Conservation (phyloP, 2,113 vertebrate species). For the Rhinogobius similis region DNA sequence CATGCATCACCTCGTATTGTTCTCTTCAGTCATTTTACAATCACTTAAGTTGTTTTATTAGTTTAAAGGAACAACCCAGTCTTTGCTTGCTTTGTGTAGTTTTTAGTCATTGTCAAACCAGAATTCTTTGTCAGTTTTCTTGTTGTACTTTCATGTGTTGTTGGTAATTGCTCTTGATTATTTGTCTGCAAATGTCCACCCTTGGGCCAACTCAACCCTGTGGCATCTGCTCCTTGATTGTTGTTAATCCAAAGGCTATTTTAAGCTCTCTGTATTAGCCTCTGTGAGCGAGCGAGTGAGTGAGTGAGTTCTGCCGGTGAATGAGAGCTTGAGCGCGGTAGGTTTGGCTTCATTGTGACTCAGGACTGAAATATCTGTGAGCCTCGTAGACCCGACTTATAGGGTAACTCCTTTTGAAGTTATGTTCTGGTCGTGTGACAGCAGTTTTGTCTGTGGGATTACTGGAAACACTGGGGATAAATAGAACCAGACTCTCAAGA, state of each 20-base stretch:
- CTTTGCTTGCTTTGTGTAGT: neutral
- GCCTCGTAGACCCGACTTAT: slow-evolving; percentile 27
- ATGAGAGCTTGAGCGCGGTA: slow-evolving; percentile 31
- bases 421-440: slow-evolving; percentile 15
- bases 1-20: slow-evolving; percentile 42
- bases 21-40: slow-evolving; percentile 16
- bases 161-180: slow-evolving; percentile 51
- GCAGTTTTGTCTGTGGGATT: slow-evolving; percentile 16
- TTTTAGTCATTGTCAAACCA: neutral
- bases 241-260: slow-evolving; percentile 72
- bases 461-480: slow-evolving; percentile 21
- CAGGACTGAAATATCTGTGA: slow-evolving; percentile 46
- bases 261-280: slow-evolving; percentile 60
- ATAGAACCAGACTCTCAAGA: neutral
- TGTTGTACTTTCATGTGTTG: neutral
- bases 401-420: slow-evolving; percentile 45
- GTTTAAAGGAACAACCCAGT: neutral
- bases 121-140: neutral
- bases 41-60: neutral
- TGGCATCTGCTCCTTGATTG: slow-evolving; percentile 67
- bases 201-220: slow-evolving; percentile 29
- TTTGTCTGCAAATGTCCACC: slow-evolving; percentile 53
- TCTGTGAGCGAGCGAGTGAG: slow-evolving; percentile 36
- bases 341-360: slow-evolving; percentile 47
- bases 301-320: slow-evolving; percentile 18